Evolutionary conservation across 1,140 invertebrate species (phyloP).

Genomic region (Mya arenaria): DNA sequence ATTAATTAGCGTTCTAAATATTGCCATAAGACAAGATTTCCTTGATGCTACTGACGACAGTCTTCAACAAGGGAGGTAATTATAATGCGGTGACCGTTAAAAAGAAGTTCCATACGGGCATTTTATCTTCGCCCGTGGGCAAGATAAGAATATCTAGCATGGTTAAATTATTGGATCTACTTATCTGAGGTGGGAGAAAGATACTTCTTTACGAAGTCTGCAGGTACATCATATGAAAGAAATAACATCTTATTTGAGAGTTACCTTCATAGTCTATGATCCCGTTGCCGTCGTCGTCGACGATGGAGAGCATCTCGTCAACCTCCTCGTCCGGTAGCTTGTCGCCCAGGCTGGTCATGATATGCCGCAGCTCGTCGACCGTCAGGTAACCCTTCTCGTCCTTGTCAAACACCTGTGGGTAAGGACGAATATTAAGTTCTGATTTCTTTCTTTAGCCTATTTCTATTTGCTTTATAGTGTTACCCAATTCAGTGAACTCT

Average conservation of each 20-base stretch:
- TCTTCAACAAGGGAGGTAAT: too few species aligned
- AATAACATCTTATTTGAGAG: not conserved
- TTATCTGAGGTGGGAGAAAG: not conserved
- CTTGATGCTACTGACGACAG: too few species aligned
- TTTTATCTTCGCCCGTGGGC: not conserved
- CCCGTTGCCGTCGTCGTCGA: slow-evolving; percentile 44
- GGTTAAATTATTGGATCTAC: not conserved
- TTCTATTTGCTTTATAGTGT: too few species aligned
- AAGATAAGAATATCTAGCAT: not conserved
- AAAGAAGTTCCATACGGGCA: not conserved
- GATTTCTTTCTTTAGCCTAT: too few species aligned
- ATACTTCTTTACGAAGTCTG: not conserved
- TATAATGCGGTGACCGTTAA: not conserved
- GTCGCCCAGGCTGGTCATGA: slow-evolving; percentile 96
- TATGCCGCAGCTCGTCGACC: slow-evolving; percentile 78
- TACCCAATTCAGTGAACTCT: too few species aligned
- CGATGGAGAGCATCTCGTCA: slow-evolving; percentile 93
- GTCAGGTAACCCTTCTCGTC: slow-evolving; percentile 92
- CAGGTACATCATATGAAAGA: not conserved
- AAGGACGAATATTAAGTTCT: too few species aligned
- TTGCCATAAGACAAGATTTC: too few species aligned
- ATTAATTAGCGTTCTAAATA: too few species aligned
- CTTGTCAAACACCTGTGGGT: slow-evolving; percentile 98
- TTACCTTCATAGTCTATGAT: slow-evolving; percentile 49
- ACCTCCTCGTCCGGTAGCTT: slow-evolving; percentile 93